Evolutionary conservation across 2,113 vertebrate species (phyloP), one percentile per base, ranked within the genome.

Genomic region (Pseudopipra pipra): DNA sequence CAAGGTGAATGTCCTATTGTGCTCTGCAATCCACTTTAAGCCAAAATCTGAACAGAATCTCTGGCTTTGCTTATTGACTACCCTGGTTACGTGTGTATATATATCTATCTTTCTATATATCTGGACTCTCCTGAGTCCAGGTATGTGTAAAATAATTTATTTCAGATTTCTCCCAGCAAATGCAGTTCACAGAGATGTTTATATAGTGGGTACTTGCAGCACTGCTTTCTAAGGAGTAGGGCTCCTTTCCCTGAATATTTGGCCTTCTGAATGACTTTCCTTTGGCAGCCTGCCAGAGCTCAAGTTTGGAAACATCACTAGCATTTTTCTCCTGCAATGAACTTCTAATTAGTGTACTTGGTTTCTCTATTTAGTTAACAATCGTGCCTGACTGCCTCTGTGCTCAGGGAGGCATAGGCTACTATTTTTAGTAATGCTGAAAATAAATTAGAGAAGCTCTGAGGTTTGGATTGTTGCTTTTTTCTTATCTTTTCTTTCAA

Each of bases 311-410:
- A 93, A 88, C 85, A 92, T 91, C 82, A 30, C 59, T 75, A 72
- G 87, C 33, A 31, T 92, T 96, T 85, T 95, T 84, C 51, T 80
- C 91, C 90, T 65, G 15, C 84, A 77, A 90, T 92, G 85, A 96
- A 93, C 79, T 90, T 75, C 85, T 92, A 96, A 96, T 96, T 95
- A 94, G 83, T 89, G 68, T 90, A 75, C 66, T 95, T 96, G 13
- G 2, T 94, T 94, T 75, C 72, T 81, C 35, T 83, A 25, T 83
- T 88, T 80, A 74, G 92, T 88, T 78, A 90, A 74, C 0, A 3
- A 44, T 63, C 1, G 0, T 81, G 72, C 65, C 73, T 84, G 52
- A 37, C 71, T 94, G 79, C 43, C 55, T 80, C 39, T 47, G 31
- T 91, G 82, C 88, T 89, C 67, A 68, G 51, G 70, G n/a, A 59